phyloP scores from a whole-genome alignment of 1,140 invertebrate genomes.

The Polypedilum pembai region DNA sequence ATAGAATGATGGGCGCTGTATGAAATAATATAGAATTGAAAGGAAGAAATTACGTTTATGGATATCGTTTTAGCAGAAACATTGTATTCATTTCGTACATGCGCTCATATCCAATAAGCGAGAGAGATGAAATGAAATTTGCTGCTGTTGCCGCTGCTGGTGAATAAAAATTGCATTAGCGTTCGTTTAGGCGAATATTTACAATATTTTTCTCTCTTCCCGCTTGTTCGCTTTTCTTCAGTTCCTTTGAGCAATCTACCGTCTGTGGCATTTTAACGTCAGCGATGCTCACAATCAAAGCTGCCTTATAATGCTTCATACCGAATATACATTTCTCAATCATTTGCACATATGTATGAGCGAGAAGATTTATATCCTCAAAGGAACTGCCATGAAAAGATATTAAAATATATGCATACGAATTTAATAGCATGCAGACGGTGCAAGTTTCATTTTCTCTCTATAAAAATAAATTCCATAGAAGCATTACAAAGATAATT shows the following conservation, averaged over 20 bases:
- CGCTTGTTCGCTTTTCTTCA: too few species aligned
- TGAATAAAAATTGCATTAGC: constrained; percentile 2
- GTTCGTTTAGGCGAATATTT: constrained; percentile 12
- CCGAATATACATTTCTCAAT: background rate
- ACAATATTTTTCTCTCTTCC: background rate
- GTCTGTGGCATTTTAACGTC: constrained; percentile 1
- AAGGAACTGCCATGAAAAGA: constrained; percentile 4
- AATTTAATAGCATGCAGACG: constrained; percentile 1
- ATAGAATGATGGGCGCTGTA: too few species aligned
- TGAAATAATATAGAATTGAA: too few species aligned
- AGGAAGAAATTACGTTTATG: background rate
- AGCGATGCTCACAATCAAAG: constrained; percentile 11
- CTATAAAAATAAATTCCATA: too few species aligned
- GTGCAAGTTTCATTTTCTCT: background rate
- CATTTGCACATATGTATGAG: background rate
- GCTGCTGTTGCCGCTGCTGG: background rate
- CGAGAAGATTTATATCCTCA: constrained; percentile 12
- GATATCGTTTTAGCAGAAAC: background rate
- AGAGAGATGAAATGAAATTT: background rate
- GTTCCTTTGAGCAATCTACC: constrained; percentile 14
- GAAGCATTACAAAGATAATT: too few species aligned
- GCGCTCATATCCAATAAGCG: constrained; percentile 8
- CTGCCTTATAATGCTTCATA: background rate
- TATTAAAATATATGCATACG: background rate
- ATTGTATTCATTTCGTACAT: background rate